Evolutionary conservation across 1,140 invertebrate genomes (phyloP).

Genomic region (Oncopeltus fasciatus): DNA sequence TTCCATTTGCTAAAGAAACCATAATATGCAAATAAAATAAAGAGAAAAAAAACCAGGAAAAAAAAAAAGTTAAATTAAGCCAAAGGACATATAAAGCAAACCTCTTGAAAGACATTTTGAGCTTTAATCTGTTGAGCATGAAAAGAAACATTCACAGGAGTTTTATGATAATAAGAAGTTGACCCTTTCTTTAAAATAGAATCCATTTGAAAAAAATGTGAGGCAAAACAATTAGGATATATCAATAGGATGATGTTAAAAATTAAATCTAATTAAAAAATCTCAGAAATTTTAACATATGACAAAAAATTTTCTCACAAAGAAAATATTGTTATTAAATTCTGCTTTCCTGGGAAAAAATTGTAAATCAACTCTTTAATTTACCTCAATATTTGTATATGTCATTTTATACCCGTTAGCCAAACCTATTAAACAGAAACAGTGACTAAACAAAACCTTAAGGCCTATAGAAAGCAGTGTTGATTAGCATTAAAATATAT

Average conservation of each 20-base stretch:
- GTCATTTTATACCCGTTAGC: neutral
- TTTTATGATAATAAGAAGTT: neutral
- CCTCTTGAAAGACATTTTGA: neutral
- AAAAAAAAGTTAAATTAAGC: neutral
- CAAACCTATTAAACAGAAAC: no score
- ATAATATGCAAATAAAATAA: neutral
- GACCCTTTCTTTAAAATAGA: neutral
- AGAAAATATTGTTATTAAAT: neutral
- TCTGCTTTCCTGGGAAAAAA: neutral
- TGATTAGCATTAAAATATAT: no score
- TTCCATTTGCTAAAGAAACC: conserved; percentile 62
- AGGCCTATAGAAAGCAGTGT: no score
- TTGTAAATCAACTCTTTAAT: neutral
- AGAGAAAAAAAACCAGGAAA: neutral
- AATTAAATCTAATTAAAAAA: neutral
- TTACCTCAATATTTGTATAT: neutral
- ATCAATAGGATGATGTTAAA: neutral
- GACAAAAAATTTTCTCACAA: neutral
- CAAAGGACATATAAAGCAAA: neutral
- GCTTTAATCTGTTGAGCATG: neutral
- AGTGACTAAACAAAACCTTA: neutral
- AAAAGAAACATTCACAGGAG: neutral
- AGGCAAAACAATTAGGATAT: neutral
- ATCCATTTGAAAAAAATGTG: neutral
- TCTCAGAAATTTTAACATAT: neutral